Percentiles rank a stretch among this genome's conserved stretches.
These are phyloP conservation scores for Diploptera punctata DNA, from an alignment of 2,888 invertebrate genomes.

Conservation along the genomic window DNA sequence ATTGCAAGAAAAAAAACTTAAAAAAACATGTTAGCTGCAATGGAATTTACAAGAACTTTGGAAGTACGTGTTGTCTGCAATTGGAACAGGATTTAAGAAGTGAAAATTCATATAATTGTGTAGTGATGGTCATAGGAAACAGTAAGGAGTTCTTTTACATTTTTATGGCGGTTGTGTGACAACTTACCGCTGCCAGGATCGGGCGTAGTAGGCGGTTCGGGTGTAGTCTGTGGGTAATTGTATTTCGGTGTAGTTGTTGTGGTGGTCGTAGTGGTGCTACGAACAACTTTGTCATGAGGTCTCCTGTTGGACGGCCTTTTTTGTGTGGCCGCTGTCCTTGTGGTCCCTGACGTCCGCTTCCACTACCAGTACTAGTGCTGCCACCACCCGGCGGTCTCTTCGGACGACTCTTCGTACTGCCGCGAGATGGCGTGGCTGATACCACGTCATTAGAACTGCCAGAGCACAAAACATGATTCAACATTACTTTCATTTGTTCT, in stretches of 20 bases:
- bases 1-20: too few species aligned
- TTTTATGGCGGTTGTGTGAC: too few species aligned
- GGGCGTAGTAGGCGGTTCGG: conserved; percentile 88
- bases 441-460: conserved; percentile 40
- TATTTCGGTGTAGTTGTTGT: conserved; percentile 54
- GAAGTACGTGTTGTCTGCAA: too few species aligned
- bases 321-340: conserved; percentile 38
- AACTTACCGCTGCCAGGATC: conserved; percentile 80
- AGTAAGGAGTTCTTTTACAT: too few species aligned
- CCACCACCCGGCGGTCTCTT: neutral
- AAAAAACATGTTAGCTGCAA: too few species aligned
- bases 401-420: conserved; percentile 22
- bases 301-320: conserved; percentile 45
- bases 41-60: too few species aligned
- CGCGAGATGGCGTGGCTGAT: conserved; percentile 20
- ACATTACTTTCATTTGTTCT: too few species aligned
- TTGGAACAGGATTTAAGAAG: too few species aligned
- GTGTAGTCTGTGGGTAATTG: conserved; percentile 62
- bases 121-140: too few species aligned
- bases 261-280: conserved; percentile 65
- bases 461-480: too few species aligned
- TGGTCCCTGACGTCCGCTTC: conserved; percentile 31
- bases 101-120: too few species aligned
- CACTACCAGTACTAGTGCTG: neutral
- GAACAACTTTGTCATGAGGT: conserved; percentile 63